A percentile compares a stretch with the other conserved stretches of the same genome.
Evolutionary conservation across 2,113 vertebrate genomes (phyloP).

Genomic region (Ivindomyrus marchei): DNA sequence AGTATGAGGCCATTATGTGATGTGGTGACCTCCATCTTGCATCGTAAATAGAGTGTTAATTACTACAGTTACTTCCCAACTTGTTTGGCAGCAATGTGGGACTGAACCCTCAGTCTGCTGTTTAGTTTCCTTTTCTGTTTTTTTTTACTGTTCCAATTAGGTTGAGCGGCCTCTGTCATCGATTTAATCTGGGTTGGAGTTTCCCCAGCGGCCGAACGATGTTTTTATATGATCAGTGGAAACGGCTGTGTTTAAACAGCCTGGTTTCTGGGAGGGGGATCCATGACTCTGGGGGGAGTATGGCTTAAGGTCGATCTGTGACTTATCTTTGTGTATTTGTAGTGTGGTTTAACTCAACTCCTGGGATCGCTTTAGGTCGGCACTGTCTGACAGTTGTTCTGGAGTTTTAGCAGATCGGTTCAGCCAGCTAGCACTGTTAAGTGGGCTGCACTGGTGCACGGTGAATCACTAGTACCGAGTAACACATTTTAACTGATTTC

Average conservation of each 20-base stretch:
- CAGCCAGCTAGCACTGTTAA: neutral
- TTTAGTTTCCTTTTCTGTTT: neutral
- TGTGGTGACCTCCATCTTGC: conserved; percentile 1
- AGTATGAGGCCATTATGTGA: neutral
- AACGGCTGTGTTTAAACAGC: neutral
- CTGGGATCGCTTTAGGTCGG: neutral
- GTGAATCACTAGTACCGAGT: neutral
- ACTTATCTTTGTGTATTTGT: neutral
- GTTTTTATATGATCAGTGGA: neutral
- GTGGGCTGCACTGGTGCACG: neutral
- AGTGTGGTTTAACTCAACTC: neutral
- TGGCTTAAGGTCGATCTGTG: neutral
- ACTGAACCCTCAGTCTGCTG: neutral
- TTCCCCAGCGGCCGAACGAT: neutral
- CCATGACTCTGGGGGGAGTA: neutral
- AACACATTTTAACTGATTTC: neutral
- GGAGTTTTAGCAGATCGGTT: neutral
- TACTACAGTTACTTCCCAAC: neutral
- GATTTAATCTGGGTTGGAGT: neutral
- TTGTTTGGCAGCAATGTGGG: neutral
- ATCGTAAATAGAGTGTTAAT: neutral
- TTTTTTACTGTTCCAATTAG: conserved; percentile 7
- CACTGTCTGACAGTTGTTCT: neutral
- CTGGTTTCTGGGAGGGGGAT: neutral
- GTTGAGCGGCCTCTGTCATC: neutral